Percentiles rank a stretch among this genome's conserved stretches.
Evolutionary conservation across 2,797 vertebrate species (phyloP).

Genomic region (Cyprinella venusta): DNA sequence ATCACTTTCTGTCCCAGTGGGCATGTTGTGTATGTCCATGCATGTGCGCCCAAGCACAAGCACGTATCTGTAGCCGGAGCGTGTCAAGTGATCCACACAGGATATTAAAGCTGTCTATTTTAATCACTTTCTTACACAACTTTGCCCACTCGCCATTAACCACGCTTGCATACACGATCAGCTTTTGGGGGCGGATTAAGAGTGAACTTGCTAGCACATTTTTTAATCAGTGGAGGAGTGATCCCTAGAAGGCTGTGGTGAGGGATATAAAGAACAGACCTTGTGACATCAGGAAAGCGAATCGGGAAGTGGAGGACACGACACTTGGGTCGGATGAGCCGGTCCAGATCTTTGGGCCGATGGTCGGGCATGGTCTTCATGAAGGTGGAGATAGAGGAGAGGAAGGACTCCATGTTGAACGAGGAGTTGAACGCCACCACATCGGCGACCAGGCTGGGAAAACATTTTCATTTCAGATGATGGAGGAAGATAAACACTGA

Average conservation of each 20-base stretch:
- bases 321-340: constrained; percentile 88
- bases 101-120: constrained; percentile 64
- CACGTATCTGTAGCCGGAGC: constrained; percentile 27
- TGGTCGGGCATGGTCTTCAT: constrained; percentile 94
- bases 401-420: constrained; percentile 97
- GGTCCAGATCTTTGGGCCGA: constrained; percentile 86
- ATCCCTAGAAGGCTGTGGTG: constrained; percentile 57
- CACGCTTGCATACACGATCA: constrained; percentile 61
- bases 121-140: constrained; percentile 64
- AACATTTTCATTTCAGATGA: constrained; percentile 8
- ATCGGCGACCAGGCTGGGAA: constrained; percentile 88
- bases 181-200: constrained; percentile 62
- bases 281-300: constrained; percentile 85
- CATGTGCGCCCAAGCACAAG: constrained; percentile 28
- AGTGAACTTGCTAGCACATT: constrained; percentile 48
- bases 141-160: constrained; percentile 62
- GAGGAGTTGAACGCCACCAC: constrained; percentile 90
- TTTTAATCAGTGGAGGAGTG: constrained; percentile 64
- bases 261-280: constrained; percentile 77
- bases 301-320: constrained; percentile 90
- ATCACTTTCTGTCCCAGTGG: constrained; percentile 28
- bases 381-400: constrained; percentile 84
- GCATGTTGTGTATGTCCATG: constrained; percentile 22
- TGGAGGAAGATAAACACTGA: neutral
- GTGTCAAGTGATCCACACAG: constrained; percentile 53